Conservation (phyloP, 2,888 invertebrate genomes). For the Pachliopta kotzebuea region DNA sequence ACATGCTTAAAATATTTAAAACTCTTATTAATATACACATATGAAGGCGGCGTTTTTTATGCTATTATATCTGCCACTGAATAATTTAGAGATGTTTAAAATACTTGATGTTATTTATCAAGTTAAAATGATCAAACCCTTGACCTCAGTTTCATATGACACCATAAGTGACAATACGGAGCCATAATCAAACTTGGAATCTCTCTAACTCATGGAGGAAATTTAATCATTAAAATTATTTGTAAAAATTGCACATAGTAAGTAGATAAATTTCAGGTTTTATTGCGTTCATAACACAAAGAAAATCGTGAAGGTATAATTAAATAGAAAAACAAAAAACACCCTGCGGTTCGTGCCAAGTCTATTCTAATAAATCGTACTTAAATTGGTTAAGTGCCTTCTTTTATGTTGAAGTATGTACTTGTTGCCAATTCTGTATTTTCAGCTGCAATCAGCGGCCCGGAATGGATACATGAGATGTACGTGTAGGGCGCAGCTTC, state of each 20-base stretch:
- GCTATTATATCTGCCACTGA: no score
- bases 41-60: no score
- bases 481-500: constrained; percentile 32
- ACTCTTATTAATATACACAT: no score
- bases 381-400: constrained; percentile 18
- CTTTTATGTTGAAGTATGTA: constrained; percentile 21
- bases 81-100: no score
- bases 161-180: no score
- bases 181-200: no score
- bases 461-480: constrained; percentile 3
- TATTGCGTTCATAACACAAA: not conserved
- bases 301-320: not conserved
- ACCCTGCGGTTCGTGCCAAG: constrained; percentile 6
- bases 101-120: no score
- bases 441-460: constrained; percentile 19
- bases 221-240: not conserved
- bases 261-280: not conserved
- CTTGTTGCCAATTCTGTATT: constrained; percentile 24
- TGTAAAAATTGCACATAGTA: not conserved
- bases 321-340: constrained; percentile 5
- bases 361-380: constrained; percentile 17
- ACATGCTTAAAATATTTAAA: no score
- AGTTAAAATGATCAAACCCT: no score
- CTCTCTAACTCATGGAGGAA: no score
- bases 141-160: no score